Evolutionary conservation across 1,140 invertebrate genomes (phyloP).

Genomic region (Bradysia coprophila): DNA sequence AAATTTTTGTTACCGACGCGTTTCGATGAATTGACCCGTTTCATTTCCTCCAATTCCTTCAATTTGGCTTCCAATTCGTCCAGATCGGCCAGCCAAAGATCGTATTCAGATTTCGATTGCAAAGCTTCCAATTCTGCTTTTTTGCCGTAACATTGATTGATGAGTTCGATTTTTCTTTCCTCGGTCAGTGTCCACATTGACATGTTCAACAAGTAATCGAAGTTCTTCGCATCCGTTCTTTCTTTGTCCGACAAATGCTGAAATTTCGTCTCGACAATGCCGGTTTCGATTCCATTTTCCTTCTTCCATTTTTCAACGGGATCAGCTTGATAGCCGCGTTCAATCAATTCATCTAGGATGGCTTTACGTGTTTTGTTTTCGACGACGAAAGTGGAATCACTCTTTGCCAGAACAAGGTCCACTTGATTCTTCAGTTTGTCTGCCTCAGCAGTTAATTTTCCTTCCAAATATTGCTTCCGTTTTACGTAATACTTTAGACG

Average conservation of each 20-base stretch:
- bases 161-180: slow-evolving; percentile 83
- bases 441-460: slow-evolving; percentile 78
- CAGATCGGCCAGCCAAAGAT: slow-evolving; percentile 82
- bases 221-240: slow-evolving; percentile 51
- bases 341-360: slow-evolving; percentile 77
- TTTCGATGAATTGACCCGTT: slow-evolving; percentile 36
- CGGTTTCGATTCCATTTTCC: slow-evolving; percentile 26
- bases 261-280: slow-evolving; percentile 23
- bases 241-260: slow-evolving; percentile 27
- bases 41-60: slow-evolving; percentile 47
- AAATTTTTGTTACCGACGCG: slow-evolving; percentile 16
- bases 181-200: slow-evolving; percentile 83
- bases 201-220: slow-evolving; percentile 89
- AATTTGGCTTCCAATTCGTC: slow-evolving; percentile 53
- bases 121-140: slow-evolving; percentile 48
- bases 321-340: slow-evolving; percentile 80
- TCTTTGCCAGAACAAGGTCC: slow-evolving; percentile 93
- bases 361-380: slow-evolving; percentile 91
- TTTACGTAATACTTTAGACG: slow-evolving; percentile 70
- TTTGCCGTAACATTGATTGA: slow-evolving; percentile 74
- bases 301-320: slow-evolving; percentile 89
- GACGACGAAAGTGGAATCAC: slow-evolving; percentile 73
- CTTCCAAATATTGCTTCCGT: slow-evolving; percentile 81
- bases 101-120: slow-evolving; percentile 47
- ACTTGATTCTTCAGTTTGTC: slow-evolving; percentile 82